A percentile compares a stretch with the other conserved stretches of the same genome.
These are phyloP conservation scores for Spheniscus humboldti DNA, from an alignment of 2,797 vertebrate genomes.

Conservation along the genomic window DNA sequence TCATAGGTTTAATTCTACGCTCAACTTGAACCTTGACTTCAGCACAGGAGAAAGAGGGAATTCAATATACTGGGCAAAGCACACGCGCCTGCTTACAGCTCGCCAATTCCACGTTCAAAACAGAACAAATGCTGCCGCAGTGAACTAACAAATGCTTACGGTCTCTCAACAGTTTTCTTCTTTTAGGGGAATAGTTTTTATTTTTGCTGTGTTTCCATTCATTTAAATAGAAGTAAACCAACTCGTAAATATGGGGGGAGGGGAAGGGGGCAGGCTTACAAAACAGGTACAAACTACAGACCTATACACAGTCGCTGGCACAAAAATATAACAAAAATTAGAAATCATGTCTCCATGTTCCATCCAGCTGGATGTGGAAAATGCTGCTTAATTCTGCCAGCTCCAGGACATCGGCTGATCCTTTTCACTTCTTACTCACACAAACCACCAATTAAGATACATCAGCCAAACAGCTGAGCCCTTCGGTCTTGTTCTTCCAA, in stretches of 20 bases:
- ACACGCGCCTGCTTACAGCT: neutral
- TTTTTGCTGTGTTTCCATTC: neutral
- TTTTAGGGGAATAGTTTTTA: neutral
- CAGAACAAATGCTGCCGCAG: neutral
- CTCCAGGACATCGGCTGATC: neutral
- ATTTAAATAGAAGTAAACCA: neutral
- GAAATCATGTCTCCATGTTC: neutral
- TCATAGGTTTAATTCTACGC: neutral
- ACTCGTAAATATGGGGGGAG: neutral
- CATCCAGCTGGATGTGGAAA: neutral
- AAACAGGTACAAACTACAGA: neutral
- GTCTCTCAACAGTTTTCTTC: neutral
- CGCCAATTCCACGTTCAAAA: neutral
- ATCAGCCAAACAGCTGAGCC: neutral
- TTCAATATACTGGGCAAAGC: neutral
- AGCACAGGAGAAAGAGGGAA: neutral
- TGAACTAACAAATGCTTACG: neutral
- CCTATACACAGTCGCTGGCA: neutral
- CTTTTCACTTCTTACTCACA: neutral
- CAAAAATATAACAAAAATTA: neutral
- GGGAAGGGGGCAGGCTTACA: neutral
- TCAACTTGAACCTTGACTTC: neutral
- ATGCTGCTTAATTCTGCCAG: neutral
- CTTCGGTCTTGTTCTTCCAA: neutral
- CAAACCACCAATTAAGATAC: neutral